These are phyloP conservation scores for Slavum lentiscoides DNA, from an alignment of 2,888 invertebrate species.

Conservation along the genomic window DNA sequence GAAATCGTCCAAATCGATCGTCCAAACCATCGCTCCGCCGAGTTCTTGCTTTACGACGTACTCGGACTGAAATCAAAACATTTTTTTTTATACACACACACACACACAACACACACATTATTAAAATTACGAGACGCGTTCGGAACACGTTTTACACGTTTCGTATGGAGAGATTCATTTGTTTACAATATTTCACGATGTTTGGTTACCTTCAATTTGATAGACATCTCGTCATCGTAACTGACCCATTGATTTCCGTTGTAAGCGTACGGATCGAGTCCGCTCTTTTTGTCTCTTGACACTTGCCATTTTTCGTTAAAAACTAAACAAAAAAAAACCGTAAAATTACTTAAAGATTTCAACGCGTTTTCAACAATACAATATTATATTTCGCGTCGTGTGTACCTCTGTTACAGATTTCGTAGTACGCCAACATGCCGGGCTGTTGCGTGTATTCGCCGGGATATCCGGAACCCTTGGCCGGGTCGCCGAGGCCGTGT, in stretches of 20 bases:
- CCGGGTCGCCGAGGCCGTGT: slow-evolving; percentile 66
- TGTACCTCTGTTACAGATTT: slow-evolving; percentile 64
- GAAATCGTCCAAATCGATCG: slow-evolving; percentile 85
- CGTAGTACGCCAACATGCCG: slow-evolving; percentile 74
- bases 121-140: not conserved
- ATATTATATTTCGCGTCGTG: not conserved
- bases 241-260: slow-evolving; percentile 86
- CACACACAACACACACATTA: not conserved
- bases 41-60: slow-evolving; percentile 74
- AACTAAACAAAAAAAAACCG: slow-evolving; percentile 60
- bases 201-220: slow-evolving; percentile 69
- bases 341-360: not conserved
- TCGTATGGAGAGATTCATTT: not conserved
- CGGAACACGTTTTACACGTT: no score
- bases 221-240: slow-evolving; percentile 79
- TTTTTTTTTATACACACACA: not conserved
- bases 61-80: slow-evolving; percentile 63
- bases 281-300: slow-evolving; percentile 64
- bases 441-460: slow-evolving; percentile 68
- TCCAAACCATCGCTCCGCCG: slow-evolving; percentile 86
- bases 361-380: not conserved
- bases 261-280: slow-evolving; percentile 77
- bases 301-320: slow-evolving; percentile 71
- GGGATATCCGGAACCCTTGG: slow-evolving; percentile 70
- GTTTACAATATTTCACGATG: not conserved